phyloP scores from a whole-genome alignment of 2,797 vertebrate genomes.

The Cossypha polioptera region DNA sequence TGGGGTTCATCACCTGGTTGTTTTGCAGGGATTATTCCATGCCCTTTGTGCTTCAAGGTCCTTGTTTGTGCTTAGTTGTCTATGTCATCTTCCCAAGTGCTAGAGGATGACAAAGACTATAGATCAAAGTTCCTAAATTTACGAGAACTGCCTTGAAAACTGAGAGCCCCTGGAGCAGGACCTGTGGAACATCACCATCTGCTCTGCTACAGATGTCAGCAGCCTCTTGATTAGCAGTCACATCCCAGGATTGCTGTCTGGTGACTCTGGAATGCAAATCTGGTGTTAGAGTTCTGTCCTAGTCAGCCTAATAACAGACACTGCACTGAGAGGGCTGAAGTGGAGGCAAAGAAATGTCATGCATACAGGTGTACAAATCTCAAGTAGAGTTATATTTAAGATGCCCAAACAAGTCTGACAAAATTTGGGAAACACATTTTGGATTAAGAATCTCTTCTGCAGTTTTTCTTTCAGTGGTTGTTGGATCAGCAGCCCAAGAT shows the following conservation, averaged over 20 bases:
- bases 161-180: not conserved
- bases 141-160: not conserved
- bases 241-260: not conserved
- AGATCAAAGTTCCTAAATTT: not conserved
- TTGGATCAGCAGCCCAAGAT: not conserved
- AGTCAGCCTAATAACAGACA: not conserved
- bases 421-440: not conserved
- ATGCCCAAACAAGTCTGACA: not conserved
- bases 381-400: not conserved
- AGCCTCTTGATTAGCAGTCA: not conserved
- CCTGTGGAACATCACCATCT: not conserved
- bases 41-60: not conserved
- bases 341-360: not conserved
- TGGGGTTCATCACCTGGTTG: not conserved
- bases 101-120: not conserved
- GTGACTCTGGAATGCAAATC: not conserved
- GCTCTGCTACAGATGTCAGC: not conserved
- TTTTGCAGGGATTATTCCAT: not conserved
- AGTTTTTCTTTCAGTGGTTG: not conserved
- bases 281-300: not conserved
- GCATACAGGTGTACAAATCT: fast-evolving
- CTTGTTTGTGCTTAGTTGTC: not conserved
- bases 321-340: not conserved
- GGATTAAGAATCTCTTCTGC: not conserved
- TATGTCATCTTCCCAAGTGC: not conserved